Percentiles rank a stretch among this genome's conserved stretches.
Evolutionary conservation across 1,140 invertebrate species (phyloP).

Genomic region (Macrobrachium rosenbergii): DNA sequence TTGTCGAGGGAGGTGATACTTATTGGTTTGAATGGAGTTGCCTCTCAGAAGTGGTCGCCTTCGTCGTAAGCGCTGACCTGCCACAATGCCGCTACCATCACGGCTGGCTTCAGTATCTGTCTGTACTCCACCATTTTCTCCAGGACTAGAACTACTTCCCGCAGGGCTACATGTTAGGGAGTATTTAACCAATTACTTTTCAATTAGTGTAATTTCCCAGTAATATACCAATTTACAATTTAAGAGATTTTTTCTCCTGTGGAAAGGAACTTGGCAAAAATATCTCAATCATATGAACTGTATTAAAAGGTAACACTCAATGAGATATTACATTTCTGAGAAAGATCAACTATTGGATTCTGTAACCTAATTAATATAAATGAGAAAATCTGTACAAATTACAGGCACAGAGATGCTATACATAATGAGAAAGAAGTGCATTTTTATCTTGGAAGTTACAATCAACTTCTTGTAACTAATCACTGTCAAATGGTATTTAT

Average conservation of each 20-base stretch:
- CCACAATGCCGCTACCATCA: constrained; percentile 5
- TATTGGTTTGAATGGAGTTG: constrained; percentile 43
- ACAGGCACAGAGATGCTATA: too few species aligned
- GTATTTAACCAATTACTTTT: background rate
- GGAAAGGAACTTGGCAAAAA: background rate
- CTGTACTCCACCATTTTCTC: background rate
- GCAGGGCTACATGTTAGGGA: constrained; percentile 14
- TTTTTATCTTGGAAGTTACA: too few species aligned
- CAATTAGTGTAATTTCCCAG: too few species aligned
- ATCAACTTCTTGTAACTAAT: too few species aligned
- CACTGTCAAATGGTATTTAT: too few species aligned
- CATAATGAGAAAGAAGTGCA: too few species aligned
- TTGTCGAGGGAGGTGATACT: constrained; percentile 47
- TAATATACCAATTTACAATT: too few species aligned
- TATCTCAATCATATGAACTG: background rate
- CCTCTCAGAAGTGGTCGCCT: constrained; percentile 38
- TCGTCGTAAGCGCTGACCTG: constrained; percentile 3
- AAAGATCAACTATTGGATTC: too few species aligned
- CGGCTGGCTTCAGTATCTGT: background rate
- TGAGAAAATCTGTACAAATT: too few species aligned
- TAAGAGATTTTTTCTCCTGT: too few species aligned
- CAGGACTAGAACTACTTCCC: constrained; percentile 28
- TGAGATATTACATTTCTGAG: background rate
- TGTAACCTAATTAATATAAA: too few species aligned
- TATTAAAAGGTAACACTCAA: background rate